Base-by-base conservation (phyloP, 2,888 invertebrate genomes). In the Melanophora roralis region DNA sequence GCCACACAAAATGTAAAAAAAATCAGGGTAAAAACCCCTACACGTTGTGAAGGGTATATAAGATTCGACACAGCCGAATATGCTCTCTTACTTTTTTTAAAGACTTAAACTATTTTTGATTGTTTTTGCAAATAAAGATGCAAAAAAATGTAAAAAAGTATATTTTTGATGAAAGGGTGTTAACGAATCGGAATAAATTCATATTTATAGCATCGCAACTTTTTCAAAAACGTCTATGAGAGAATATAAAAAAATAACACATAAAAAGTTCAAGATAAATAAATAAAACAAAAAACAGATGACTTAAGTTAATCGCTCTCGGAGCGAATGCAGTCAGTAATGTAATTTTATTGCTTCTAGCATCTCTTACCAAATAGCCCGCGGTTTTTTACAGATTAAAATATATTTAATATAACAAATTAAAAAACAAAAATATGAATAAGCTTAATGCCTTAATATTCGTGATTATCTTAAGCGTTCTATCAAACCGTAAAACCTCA, bases 261-360 rank as follows among this genome's bases (percentile, higher is more conserved):
- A 45, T 32, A 60, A 57, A 53, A 34, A 9, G 5, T 40, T 40
- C 19, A 27, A 65, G 40, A 65, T 19, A 49, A 36, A 49, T 16
- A 55, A 45, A 57, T 16, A 47, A 27, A 27, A 27, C 27, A 27
- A 59, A n/a, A 49, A 27, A 12, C 27, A 59, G 14, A 32, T 59
- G 59, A 12, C 43, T 53, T 53, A 36, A 43, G 6, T n/a, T 0
- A 19, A 23, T 12, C 16, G 16, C 2, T 38, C 8, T 36, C 23
- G n/a, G 8, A 45, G 43, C 34, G 32, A 49, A 49, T 57, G 57
- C 14, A 65, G 32, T 74, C 49, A 74, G 65, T 74, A 65, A 32
- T 1, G 40, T 40, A 62, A 45, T 12, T 21, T 49, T 40, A 65
- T 34, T 65, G 40, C 21, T 40, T 38, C 21, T 21, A 11, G 49